Base-by-base conservation (phyloP, 2,888 invertebrate species). In the Drosophila putrida region DNA sequence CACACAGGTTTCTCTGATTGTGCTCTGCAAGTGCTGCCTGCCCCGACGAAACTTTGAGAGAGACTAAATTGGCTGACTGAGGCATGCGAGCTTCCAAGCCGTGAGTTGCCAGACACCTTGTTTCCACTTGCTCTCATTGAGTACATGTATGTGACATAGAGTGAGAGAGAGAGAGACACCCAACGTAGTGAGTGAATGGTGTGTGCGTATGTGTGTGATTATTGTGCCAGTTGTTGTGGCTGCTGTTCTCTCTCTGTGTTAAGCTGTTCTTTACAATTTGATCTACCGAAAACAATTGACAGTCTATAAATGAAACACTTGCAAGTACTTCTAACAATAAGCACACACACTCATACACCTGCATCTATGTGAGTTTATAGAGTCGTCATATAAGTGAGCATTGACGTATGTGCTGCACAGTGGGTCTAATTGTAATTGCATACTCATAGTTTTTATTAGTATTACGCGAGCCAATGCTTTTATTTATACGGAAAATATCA, bases 1-100 rank as follows among this genome's bases (percentile, higher is more conserved):
- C 63, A 50, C 75, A 65, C 63, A 50, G 9, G 27, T 68, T 68
- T 62, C 72, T 72, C 68, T 64, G 27, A 13, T 20, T 46, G 70
- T 57, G 46, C 46, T 57, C 60, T 53, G 76, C 51, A 38, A 49
- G 49, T 73, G 81, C 78, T 76, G 76, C 80, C 64, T 79, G 60
- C 72, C 80, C 68, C 82, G 70, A 84, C 80, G 85, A 66, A 87
- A 88, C 85, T 84, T 85, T 57, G 72, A 75, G 82, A 74, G 79
- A 84, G 87, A 87, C 78, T 86, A 74, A 78, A 75, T 62, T 44
- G 53, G 33, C 46, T 47, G 60, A 65, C 66, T 27, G 54, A 58
- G 57, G 46, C 47, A 64, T 46, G 46, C 71, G 58, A 73, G 73
- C 71, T 80, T 67, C 64, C 61, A 71, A 71, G 66, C 71, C 71